Base-by-base conservation (phyloP, 2,888 invertebrate genomes). In the Drosophila algonquin region DNA sequence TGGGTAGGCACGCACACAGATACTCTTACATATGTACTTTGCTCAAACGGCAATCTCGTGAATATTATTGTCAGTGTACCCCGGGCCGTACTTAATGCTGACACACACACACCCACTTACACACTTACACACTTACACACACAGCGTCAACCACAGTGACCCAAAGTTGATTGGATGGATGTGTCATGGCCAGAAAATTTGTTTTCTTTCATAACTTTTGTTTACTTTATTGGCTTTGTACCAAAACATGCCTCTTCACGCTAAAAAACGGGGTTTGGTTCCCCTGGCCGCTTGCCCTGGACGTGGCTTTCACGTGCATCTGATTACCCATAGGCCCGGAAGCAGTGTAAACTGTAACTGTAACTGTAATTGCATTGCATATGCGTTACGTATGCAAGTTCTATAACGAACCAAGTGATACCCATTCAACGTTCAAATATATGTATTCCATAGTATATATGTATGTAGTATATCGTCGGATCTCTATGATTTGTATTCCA, bases 21-120 rank as follows among this genome's bases (percentile, higher is more conserved):
- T 68, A 70, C 73, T 73, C 65, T 55, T 76, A 27, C 46, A 21
- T 7, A 69, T 74, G 76, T 79, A 81, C 87, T 83, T 81, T 81
- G 82, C 67, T 79, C 87, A 86, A 73, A 73, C 21, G 65, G 71
- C 73, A 70, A 80, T 80, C 80, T 71, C 85, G 65, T 65, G 73
- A 85, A 70, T 85, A 74, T 82, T 80, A 85, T 73, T 81, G 76
- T 74, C 76, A 85, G 82, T 82, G 86, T 80, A 82, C 77, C 77
- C 75, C 40, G 14, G 14, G 24, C 18, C 18, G 30, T 10, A 35
- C n/a, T 16, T 52, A 27, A 80, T 75, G 75, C 60, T 72, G 77
- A 79, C 24, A 24, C 24, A 75, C 65, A 79, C 65, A 45, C 50
- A 54, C 46, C 40, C 24, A 45, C 55, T 14, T 27, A 45, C 50